Evolutionary conservation across 2,113 vertebrate genomes (phyloP).

Genomic region (Periophthalmodon schlosseri): DNA sequence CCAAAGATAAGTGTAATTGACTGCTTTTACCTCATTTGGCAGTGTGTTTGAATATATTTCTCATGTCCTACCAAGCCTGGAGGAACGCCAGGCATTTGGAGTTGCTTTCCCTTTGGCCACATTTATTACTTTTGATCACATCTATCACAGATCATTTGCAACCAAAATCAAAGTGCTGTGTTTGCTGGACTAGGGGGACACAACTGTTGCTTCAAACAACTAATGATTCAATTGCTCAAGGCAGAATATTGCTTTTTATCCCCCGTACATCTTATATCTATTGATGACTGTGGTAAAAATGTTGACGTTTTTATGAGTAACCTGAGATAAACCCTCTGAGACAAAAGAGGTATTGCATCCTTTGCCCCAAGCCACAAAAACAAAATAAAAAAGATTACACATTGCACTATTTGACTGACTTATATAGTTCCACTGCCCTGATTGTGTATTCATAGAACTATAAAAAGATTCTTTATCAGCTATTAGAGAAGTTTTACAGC

Average conservation of each 20-base stretch:
- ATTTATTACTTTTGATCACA: slow-evolving; percentile 2
- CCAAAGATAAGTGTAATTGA: not conserved
- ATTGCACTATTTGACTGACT: too few species aligned
- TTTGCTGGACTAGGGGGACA: not conserved
- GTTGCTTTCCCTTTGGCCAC: not conserved
- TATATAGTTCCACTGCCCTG: too few species aligned
- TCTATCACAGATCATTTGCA: not conserved
- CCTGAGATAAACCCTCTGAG: too few species aligned
- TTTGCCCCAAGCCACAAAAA: too few species aligned
- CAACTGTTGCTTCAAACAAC: not conserved
- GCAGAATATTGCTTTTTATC: not conserved
- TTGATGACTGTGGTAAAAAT: too few species aligned
- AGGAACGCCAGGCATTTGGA: not conserved
- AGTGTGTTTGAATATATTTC: not conserved
- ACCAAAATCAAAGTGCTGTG: not conserved
- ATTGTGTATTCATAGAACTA: too few species aligned
- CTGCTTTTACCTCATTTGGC: not conserved
- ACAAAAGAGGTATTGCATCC: too few species aligned
- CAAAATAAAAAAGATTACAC: too few species aligned
- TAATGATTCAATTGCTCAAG: not conserved
- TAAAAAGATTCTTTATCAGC: too few species aligned
- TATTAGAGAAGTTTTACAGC: too few species aligned
- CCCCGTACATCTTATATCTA: too few species aligned
- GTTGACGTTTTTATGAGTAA: too few species aligned
- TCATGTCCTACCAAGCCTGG: not conserved